These are phyloP conservation scores for Phasia obesa DNA, from an alignment of 2,888 invertebrate species.

Conservation along the genomic window DNA sequence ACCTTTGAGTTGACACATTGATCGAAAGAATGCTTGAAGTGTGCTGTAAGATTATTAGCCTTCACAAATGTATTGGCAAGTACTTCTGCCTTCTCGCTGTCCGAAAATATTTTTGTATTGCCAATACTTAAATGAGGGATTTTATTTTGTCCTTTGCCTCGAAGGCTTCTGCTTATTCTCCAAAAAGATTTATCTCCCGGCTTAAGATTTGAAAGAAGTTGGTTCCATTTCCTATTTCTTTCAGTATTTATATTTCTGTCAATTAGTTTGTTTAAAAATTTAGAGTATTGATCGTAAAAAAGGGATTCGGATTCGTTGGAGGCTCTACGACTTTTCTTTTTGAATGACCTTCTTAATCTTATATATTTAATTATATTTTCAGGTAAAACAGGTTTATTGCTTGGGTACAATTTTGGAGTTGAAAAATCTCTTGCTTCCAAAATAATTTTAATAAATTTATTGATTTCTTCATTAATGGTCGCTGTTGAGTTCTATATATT, in stretches of 20 bases:
- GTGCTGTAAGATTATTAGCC: conserved; percentile 16
- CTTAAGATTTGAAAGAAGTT: conserved; percentile 14
- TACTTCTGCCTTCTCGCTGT: conserved; percentile 28
- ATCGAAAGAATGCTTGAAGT: neutral
- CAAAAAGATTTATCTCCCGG: conserved; percentile 41
- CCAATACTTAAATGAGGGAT: conserved; percentile 10
- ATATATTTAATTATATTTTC: neutral
- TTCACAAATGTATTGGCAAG: conserved; percentile 15
- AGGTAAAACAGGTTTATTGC: conserved; percentile 1
- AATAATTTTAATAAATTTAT: conserved; percentile 9
- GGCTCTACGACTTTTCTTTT: conserved; percentile 6
- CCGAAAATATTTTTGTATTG: conserved; percentile 16
- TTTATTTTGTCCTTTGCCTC: conserved; percentile 10
- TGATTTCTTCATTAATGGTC: conserved; percentile 11
- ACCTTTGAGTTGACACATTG: neutral
- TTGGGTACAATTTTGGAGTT: neutral
- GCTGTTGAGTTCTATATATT: neutral
- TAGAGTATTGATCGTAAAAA: conserved; percentile 16
- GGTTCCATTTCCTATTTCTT: conserved; percentile 27
- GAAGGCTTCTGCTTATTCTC: conserved; percentile 30
- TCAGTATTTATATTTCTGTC: conserved; percentile 20
- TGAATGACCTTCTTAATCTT: neutral
- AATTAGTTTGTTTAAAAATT: conserved; percentile 24
- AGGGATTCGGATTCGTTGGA: neutral
- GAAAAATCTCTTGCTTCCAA: neutral